Conservation (phyloP, 1,140 invertebrate genomes). For the Papilio polyxenes region DNA sequence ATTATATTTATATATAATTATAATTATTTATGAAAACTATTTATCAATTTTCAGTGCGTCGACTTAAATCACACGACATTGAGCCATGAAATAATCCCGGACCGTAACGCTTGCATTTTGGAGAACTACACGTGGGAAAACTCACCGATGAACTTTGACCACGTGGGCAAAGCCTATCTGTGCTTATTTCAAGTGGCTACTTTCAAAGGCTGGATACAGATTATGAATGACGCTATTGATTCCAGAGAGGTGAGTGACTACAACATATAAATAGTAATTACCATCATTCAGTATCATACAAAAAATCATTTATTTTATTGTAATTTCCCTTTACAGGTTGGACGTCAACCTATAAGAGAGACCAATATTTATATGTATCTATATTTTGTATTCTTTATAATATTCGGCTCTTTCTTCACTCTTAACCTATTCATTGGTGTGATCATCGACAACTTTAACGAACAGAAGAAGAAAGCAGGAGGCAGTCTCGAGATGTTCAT, state of each 20-base stretch:
- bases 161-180: constrained; percentile 98
- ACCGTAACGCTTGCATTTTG: constrained; percentile 89
- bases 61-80: constrained; percentile 90
- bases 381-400: constrained; percentile 99
- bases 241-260: constrained; percentile 88
- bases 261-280: background rate
- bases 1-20: too few relatives aligned
- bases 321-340: constrained; percentile 81
- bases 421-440: constrained; percentile 99
- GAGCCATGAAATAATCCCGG: constrained; percentile 92
- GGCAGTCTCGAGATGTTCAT: constrained; percentile 99
- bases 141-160: constrained; percentile 98
- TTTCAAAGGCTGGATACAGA: constrained; percentile 96
- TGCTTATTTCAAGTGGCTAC: constrained; percentile 99
- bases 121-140: constrained; percentile 98
- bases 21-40: too few relatives aligned
- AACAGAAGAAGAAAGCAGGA: constrained; percentile 99
- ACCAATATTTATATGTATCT: constrained; percentile 98
- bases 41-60: constrained; percentile 87
- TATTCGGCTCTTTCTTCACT: constrained; percentile 98
- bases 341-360: constrained; percentile 95
- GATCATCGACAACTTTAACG: constrained; percentile 99
- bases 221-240: constrained; percentile 99
- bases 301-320: background rate
- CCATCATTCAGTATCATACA: background rate